These are phyloP conservation scores for Microcebus jonahi DNA, from an alignment of 2,113 vertebrate genomes.

Conservation along the genomic window DNA sequence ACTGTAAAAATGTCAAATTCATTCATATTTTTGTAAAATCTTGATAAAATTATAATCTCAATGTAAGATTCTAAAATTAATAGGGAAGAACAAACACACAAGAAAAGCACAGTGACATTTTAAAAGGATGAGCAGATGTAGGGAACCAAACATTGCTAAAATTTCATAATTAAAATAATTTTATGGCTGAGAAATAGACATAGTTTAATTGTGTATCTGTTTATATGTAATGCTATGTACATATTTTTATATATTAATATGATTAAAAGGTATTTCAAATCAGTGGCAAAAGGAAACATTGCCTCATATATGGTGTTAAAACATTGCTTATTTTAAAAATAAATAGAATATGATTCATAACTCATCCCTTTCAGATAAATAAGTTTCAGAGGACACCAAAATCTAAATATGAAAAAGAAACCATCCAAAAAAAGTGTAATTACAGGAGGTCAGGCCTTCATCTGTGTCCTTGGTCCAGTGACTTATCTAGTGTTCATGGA, in stretches of 20 bases:
- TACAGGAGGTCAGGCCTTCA: not conserved
- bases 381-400: not conserved
- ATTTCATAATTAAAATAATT: not conserved
- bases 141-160: not conserved
- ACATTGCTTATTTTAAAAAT: not conserved
- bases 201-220: not conserved
- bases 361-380: not conserved
- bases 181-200: not conserved
- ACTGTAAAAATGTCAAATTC: conserved; percentile 47
- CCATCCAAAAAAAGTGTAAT: not conserved
- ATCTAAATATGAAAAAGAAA: not conserved
- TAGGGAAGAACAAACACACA: not conserved
- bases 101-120: not conserved
- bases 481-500: not conserved
- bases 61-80: not conserved
- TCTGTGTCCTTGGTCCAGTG: not conserved
- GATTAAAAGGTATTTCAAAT: not conserved
- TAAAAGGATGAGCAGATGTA: not conserved
- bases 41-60: conserved; percentile 13
- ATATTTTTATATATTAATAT: not conserved
- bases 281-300: not conserved
- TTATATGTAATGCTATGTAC: not conserved
- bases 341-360: not conserved
- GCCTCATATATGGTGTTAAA: not conserved
- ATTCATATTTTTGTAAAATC: not conserved